These are phyloP conservation scores for Yponomeuta malinellus DNA, from an alignment of 2,888 invertebrate species.

Conservation along the genomic window DNA sequence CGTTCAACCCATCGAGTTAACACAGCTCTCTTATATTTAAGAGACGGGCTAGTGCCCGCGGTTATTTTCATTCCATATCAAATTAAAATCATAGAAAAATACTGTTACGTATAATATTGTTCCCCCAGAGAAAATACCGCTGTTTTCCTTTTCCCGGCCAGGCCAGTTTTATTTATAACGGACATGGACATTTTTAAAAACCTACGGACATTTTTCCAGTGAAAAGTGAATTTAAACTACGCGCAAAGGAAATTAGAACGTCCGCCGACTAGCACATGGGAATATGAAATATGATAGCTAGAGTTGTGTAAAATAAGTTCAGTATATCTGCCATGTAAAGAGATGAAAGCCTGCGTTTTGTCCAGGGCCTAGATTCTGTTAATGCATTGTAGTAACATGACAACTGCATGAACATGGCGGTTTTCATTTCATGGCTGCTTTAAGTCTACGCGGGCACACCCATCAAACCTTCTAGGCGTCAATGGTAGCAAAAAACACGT, in stretches of 20 bases:
- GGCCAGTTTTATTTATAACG: neutral
- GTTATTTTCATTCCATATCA: neutral
- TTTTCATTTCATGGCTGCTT: no score
- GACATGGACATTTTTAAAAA: neutral
- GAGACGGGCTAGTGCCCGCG: neutral
- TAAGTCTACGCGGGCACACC: no score
- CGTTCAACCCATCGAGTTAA: no score
- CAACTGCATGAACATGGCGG: no score
- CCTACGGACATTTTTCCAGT: neutral
- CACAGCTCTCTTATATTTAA: neutral
- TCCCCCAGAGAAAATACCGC: neutral
- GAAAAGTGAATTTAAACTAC: neutral
- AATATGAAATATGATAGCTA: neutral
- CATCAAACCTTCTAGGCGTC: no score
- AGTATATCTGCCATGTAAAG: no score
- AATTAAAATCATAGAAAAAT: neutral
- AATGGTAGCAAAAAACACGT: no score
- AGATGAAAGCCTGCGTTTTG: no score
- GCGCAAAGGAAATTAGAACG: constrained; percentile 1
- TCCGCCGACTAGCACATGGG: neutral
- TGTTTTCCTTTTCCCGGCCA: neutral
- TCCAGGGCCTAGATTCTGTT: no score
- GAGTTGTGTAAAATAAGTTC: neutral
- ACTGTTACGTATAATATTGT: neutral
- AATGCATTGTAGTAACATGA: no score